phyloP scores from a whole-genome alignment of 2,797 vertebrate genomes.

The Sparidentex hasta region DNA sequence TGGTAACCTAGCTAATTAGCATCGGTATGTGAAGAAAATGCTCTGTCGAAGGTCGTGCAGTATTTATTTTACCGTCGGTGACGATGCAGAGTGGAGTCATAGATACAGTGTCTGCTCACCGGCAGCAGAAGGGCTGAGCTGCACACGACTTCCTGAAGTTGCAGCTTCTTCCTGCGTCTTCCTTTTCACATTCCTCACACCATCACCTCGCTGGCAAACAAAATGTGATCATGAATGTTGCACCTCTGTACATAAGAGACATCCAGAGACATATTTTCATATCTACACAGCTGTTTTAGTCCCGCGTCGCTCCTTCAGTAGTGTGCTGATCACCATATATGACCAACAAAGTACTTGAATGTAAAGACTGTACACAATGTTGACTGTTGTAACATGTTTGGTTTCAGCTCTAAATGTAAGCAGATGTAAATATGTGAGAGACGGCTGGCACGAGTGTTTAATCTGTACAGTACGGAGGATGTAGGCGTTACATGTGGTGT shows the following conservation, averaged over 20 bases:
- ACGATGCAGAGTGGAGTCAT: slow-evolving; percentile 18
- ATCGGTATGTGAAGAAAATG: not conserved
- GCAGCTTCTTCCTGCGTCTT: slow-evolving; percentile 54
- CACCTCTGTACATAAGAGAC: slow-evolving; percentile 47
- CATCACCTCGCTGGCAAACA: not conserved
- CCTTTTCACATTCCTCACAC: slow-evolving; percentile 26
- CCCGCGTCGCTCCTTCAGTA: slow-evolving; percentile 24
- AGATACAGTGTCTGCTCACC: slow-evolving; percentile 24
- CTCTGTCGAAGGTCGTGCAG: slow-evolving; percentile 16
- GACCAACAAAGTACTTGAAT: slow-evolving; percentile 60
- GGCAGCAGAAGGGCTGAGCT: slow-evolving; percentile 23
- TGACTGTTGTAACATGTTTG: slow-evolving; percentile 49
- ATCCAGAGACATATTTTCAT: slow-evolving; percentile 66
- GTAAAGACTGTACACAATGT: slow-evolving; percentile 50
- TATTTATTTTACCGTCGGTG: slow-evolving; percentile 32
- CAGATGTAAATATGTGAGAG: slow-evolving; percentile 55
- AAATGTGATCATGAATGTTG: not conserved
- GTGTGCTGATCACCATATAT: slow-evolving; percentile 19
- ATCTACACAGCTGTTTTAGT: slow-evolving; percentile 20
- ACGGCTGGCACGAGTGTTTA: slow-evolving; percentile 38
- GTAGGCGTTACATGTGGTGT: slow-evolving; percentile 61
- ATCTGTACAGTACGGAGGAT: slow-evolving; percentile 53
- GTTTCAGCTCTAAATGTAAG: slow-evolving; percentile 54
- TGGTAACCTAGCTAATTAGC: not conserved
- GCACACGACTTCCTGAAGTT: not conserved